Evolutionary conservation across 2,888 invertebrate species (phyloP).

Genomic region (Cataglyphis rosenhaueri): DNA sequence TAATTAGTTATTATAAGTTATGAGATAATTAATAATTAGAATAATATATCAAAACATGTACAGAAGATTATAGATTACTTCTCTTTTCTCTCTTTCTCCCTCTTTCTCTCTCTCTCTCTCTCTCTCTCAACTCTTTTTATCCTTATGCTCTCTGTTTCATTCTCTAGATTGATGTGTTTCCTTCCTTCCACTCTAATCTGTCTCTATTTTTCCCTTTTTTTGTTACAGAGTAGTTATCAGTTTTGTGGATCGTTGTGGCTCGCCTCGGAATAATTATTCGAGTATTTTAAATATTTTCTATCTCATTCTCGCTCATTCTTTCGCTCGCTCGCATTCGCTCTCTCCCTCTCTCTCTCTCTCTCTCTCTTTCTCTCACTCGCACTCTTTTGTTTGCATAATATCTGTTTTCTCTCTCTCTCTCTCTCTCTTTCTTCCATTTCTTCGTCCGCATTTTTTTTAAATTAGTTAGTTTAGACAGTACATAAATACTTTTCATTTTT

Average conservation of each 20-base stretch:
- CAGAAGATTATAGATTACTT: constrained; percentile 84
- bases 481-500: constrained; percentile 79
- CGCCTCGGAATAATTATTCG: constrained; percentile 72
- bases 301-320: constrained; percentile 44
- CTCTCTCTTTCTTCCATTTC: constrained; percentile 61
- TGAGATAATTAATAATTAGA: constrained; percentile 84
- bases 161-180: constrained; percentile 45
- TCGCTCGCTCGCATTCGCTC: constrained; percentile 27
- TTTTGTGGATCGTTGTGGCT: constrained; percentile 78
- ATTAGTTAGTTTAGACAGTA: constrained; percentile 81
- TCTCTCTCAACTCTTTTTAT: constrained; percentile 29
- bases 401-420: constrained; percentile 43
- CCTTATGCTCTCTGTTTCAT: constrained; percentile 52
- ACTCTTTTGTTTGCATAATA: constrained; percentile 54
- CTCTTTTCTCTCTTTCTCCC: constrained; percentile 58
- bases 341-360: constrained; percentile 15
- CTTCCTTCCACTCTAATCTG: constrained; percentile 36
- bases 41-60: constrained; percentile 84
- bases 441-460: constrained; percentile 73
- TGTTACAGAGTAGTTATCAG: constrained; percentile 59
- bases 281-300: constrained; percentile 67
- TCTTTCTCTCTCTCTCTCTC: constrained; percentile 47
- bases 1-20: constrained; percentile 83
- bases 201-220: constrained; percentile 55
- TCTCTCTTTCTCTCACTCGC: constrained; percentile 52